These are phyloP conservation scores for Orgyia antiqua DNA, from an alignment of 2,888 invertebrate genomes.

Conservation along the genomic window DNA sequence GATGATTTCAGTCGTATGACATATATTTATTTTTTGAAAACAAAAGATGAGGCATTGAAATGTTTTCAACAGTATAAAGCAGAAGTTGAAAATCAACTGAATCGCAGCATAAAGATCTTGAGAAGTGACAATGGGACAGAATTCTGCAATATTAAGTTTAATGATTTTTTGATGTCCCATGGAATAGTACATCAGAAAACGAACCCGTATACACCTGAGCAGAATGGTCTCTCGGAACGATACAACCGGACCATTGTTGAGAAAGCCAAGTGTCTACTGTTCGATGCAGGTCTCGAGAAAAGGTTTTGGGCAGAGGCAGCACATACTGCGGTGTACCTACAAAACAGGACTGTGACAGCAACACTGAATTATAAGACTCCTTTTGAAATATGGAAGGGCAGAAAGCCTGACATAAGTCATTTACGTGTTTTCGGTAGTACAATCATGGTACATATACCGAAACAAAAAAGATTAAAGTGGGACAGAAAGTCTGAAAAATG, in stretches of 20 bases:
- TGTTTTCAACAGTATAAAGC: not conserved
- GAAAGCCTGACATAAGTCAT: slow-evolving; percentile 10
- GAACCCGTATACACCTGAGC: not conserved
- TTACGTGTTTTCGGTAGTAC: slow-evolving; percentile 10
- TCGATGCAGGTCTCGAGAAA: not conserved
- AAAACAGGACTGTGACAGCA: not conserved
- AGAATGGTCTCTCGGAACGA: not conserved
- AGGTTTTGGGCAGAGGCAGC: slow-evolving; percentile 2
- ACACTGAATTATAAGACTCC: not conserved
- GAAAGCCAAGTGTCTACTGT: too few species aligned
- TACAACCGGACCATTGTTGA: not conserved
- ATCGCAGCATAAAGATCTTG: not conserved
- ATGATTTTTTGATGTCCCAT: not conserved
- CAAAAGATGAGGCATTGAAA: too few species aligned
- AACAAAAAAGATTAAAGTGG: slow-evolving; percentile 1
- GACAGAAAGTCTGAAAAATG: too few species aligned
- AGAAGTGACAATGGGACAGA: not conserved
- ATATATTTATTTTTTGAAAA: not conserved
- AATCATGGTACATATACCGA: slow-evolving; percentile 9
- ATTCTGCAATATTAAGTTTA: slow-evolving; percentile 1
- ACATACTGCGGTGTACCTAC: slow-evolving; percentile 1
- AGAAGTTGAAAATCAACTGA: not conserved
- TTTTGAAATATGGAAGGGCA: slow-evolving; percentile 3
- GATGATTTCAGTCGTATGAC: not conserved
- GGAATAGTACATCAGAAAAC: not conserved